Evolutionary conservation across 2,113 vertebrate genomes (phyloP).

Genomic region (Hemichromis elongatus): DNA sequence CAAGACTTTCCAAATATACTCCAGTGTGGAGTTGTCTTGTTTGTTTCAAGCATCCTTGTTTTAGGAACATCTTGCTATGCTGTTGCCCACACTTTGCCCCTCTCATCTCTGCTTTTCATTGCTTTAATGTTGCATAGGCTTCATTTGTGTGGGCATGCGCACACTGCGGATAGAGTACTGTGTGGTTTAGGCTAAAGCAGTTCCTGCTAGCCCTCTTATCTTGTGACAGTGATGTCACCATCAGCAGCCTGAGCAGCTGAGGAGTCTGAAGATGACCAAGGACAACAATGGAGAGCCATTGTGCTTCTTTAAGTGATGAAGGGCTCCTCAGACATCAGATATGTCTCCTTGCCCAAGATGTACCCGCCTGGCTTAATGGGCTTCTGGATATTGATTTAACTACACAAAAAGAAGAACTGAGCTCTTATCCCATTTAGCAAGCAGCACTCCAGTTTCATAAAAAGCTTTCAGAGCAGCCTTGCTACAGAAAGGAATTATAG

Average conservation of each 20-base stretch:
- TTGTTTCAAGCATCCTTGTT: slow-evolving; percentile 31
- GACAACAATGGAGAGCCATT: slow-evolving; percentile 39
- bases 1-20: slow-evolving; percentile 69
- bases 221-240: slow-evolving; percentile 52
- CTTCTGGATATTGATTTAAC: slow-evolving; percentile 69
- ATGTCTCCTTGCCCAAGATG: slow-evolving; percentile 44
- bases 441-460: slow-evolving; percentile 58
- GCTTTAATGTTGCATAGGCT: not conserved
- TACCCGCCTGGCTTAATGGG: slow-evolving; percentile 64
- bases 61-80: slow-evolving; percentile 18
- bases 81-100: not conserved
- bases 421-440: slow-evolving; percentile 66
- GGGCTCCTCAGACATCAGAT: slow-evolving; percentile 54
- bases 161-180: not conserved
- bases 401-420: slow-evolving; percentile 59
- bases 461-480: slow-evolving; percentile 42
- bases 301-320: slow-evolving; percentile 20
- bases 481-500: slow-evolving; percentile 12
- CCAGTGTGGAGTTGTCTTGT: slow-evolving; percentile 19
- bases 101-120: not conserved
- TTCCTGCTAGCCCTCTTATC: slow-evolving; percentile 38
- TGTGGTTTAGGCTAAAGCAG: slow-evolving; percentile 22
- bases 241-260: slow-evolving; percentile 44
- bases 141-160: not conserved
- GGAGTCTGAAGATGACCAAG: slow-evolving; percentile 33